These are phyloP conservation scores for Alosa sapidissima DNA, from an alignment of 2,797 vertebrate genomes.

Conservation along the genomic window DNA sequence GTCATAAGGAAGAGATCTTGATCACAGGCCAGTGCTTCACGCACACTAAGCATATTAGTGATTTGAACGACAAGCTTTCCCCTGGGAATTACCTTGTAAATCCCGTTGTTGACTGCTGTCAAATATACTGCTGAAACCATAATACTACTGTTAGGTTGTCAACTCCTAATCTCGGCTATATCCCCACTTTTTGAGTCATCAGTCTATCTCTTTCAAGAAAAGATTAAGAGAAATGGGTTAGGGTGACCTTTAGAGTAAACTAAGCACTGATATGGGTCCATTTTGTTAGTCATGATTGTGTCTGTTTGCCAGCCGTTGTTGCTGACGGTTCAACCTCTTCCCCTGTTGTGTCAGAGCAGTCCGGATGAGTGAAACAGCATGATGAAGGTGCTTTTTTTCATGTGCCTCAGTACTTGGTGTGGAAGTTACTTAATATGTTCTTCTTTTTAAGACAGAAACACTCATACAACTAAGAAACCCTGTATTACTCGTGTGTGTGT, in stretches of 20 bases:
- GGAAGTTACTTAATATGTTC: not conserved
- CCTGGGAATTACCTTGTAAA: not conserved
- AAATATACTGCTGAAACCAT: not conserved
- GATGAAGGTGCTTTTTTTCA: not conserved
- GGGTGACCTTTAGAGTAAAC: not conserved
- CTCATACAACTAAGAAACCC: not conserved
- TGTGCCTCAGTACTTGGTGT: not conserved
- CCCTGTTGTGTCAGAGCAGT: not conserved
- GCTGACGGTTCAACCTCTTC: not conserved
- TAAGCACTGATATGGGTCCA: not conserved
- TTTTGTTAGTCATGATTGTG: not conserved
- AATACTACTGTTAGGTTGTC: not conserved
- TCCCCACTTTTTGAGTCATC: not conserved
- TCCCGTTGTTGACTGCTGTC: not conserved
- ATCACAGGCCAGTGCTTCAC: not conserved
- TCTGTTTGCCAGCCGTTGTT: not conserved
- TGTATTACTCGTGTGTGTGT: not conserved
- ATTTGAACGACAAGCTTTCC: not conserved
- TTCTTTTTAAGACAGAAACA: not conserved
- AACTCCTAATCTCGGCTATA: not conserved
- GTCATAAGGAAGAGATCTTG: conserved; percentile 8
- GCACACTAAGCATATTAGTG: not conserved
- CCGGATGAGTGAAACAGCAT: not conserved
- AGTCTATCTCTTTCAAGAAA: not conserved
- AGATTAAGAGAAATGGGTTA: not conserved